A percentile compares a stretch with the other conserved stretches of the same genome.
Evolutionary conservation across 2,888 invertebrate genomes (phyloP).

Genomic region (Platycheirus rosarum): DNA sequence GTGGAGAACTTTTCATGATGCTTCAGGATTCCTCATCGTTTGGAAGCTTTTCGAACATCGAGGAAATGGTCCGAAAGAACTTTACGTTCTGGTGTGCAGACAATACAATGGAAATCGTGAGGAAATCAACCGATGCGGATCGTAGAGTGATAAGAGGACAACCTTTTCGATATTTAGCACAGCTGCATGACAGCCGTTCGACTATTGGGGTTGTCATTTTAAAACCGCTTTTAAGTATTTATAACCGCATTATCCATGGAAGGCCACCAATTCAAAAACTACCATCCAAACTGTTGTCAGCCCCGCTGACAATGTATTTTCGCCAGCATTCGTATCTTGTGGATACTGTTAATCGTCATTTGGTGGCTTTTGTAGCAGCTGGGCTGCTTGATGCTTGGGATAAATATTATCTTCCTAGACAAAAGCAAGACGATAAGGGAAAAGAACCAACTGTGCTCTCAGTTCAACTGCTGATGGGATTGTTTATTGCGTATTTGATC

Average conservation of each 20-base stretch:
- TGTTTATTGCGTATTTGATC: conserved; percentile 75
- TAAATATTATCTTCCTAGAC: conserved; percentile 75
- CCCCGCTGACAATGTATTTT: conserved; percentile 78
- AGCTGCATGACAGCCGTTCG: conserved; percentile 58
- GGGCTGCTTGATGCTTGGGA: conserved; percentile 76
- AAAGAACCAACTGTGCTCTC: conserved; percentile 76
- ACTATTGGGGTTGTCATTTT: conserved; percentile 69
- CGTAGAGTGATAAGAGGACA: conserved; percentile 5
- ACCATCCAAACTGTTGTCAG: conserved; percentile 75
- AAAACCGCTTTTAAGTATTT: conserved; percentile 70
- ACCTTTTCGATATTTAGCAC: conserved; percentile 22
- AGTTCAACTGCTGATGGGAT: conserved; percentile 75
- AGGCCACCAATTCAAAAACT: conserved; percentile 67
- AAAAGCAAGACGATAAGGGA: not conserved
- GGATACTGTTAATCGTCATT: conserved; percentile 74
- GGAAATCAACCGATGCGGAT: conserved; percentile 4
- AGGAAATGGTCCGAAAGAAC: conserved; percentile 76
- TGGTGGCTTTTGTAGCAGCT: conserved; percentile 77
- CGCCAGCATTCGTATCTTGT: conserved; percentile 77
- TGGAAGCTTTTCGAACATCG: conserved; percentile 72
- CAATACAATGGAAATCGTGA: conserved; percentile 18
- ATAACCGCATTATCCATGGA: conserved; percentile 73
- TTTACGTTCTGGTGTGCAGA: conserved; percentile 74
- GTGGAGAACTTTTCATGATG: conserved; percentile 78
- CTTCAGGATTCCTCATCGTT: conserved; percentile 78